These are phyloP conservation scores for Lycophotia porphyrea DNA, from an alignment of 2,888 invertebrate species.

Conservation along the genomic window DNA sequence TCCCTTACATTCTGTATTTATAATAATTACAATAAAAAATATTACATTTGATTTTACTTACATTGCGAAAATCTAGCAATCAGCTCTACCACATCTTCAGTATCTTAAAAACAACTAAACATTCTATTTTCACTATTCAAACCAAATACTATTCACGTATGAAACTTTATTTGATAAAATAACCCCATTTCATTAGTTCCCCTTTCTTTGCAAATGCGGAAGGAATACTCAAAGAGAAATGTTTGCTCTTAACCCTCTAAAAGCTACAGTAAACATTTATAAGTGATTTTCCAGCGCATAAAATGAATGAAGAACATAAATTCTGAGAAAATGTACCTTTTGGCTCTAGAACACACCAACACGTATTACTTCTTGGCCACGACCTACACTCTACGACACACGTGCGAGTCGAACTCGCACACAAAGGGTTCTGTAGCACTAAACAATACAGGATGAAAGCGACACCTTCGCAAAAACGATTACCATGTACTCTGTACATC, in stretches of 20 bases:
- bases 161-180: conserved; percentile 12
- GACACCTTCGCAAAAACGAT: too few relatives aligned
- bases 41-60: background rate
- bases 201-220: conserved; percentile 11
- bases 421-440: background rate
- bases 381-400: background rate
- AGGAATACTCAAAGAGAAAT: conserved; percentile 26
- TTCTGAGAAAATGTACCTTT: conserved; percentile 35
- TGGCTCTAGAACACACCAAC: conserved; percentile 34
- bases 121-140: background rate
- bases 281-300: conserved; percentile 36
- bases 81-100: background rate
- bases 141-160: background rate
- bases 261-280: conserved; percentile 32
- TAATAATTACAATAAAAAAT: background rate
- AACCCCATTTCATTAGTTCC: conserved; percentile 30
- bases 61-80: background rate
- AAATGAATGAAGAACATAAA: conserved; percentile 41
- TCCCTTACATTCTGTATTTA: too few relatives aligned
- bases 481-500: too few relatives aligned
- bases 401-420: background rate
- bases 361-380: conserved; percentile 23
- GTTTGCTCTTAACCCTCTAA: conserved; percentile 24
- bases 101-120: background rate
- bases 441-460: background rate